Conservation (phyloP, 2,797 vertebrate genomes). For the Coracias cyanogaster region DNA sequence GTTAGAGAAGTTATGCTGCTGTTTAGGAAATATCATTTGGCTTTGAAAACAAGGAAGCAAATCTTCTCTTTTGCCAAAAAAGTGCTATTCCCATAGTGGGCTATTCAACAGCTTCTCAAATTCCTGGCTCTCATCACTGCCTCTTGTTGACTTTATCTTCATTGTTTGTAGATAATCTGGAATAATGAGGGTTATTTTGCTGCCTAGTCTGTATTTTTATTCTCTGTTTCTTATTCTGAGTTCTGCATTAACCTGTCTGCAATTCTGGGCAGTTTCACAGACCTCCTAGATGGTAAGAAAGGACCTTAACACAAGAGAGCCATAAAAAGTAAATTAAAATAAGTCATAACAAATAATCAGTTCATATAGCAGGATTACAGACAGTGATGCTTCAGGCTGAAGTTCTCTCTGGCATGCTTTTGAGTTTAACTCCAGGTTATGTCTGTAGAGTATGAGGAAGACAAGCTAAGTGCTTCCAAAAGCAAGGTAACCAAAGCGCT, state of each 20-base stretch:
- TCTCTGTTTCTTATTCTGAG: background rate
- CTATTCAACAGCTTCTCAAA: background rate
- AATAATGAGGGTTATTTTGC: background rate
- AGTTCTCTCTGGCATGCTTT: background rate
- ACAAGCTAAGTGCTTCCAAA: background rate
- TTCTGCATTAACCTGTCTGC: background rate
- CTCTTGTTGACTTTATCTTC: background rate
- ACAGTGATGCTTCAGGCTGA: background rate
- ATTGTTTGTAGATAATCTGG: background rate
- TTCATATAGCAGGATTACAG: background rate
- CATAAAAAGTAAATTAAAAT: background rate
- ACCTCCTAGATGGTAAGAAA: background rate
- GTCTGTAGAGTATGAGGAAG: background rate
- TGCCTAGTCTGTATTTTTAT: background rate
- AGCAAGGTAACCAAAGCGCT: background rate
- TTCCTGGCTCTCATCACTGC: background rate
- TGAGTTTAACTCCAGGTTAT: background rate
- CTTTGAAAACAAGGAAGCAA: background rate
- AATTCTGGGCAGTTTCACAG: background rate
- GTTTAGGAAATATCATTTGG: background rate
- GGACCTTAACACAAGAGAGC: background rate
- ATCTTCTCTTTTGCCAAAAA: background rate
- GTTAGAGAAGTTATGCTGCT: background rate
- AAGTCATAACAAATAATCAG: background rate
- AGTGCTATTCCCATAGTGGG: background rate